Percentiles rank a stretch among this genome's conserved stretches.
Conservation (phyloP, 2,797 vertebrate species). For the Rhincodon typus region DNA sequence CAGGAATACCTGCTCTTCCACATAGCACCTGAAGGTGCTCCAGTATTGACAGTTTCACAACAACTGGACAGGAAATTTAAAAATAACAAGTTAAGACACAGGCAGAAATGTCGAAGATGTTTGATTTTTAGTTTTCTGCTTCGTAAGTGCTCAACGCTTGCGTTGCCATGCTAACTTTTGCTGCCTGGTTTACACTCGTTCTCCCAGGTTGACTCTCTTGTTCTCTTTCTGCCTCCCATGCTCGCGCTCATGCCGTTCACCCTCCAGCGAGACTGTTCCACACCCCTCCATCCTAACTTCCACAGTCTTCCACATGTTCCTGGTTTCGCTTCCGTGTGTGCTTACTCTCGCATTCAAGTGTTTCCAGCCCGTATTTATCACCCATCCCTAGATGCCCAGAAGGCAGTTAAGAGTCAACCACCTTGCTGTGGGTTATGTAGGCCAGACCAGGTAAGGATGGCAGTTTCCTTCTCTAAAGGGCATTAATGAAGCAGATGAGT, state of each 20-base stretch:
- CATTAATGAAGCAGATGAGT: no score
- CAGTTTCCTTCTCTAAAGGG: no score
- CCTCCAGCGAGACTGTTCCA: no score
- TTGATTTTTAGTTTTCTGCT: neutral
- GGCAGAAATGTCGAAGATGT: neutral
- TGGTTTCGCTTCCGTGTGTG: neutral
- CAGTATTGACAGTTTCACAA: neutral
- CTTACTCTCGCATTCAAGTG: neutral
- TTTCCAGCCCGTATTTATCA: no score
- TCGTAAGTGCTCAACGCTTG: neutral
- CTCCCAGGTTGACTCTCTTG: neutral
- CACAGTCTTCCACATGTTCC: neutral
- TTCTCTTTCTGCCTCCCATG: neutral
- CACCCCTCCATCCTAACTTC: no score
- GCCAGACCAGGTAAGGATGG: no score
- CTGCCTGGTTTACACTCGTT: neutral
- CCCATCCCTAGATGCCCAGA: no score
- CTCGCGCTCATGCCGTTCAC: accelerated
- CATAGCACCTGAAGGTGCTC: no score
- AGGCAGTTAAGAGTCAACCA: no score
- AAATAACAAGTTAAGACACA: neutral
- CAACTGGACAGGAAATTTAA: neutral
- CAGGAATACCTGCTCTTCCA: neutral
- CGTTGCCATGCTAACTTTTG: neutral
- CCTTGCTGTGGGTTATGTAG: no score